A percentile compares a stretch with the other conserved stretches of the same genome.
phyloP scores from a whole-genome alignment of 2,888 invertebrate species.

The Eilema griseolum region DNA sequence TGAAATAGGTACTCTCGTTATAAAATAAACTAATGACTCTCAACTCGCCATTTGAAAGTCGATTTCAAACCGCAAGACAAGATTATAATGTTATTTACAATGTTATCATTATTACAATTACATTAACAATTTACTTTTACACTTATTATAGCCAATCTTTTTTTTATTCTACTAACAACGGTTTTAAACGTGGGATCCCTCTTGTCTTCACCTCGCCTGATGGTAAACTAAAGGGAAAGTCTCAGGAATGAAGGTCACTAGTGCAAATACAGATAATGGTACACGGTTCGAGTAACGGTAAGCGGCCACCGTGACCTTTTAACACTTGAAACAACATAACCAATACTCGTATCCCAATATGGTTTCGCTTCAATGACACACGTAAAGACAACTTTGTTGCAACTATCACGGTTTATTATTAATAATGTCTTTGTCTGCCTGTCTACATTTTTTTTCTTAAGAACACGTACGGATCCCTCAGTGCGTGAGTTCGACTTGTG shows the following conservation, averaged over 20 bases:
- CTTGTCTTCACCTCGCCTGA: too few relatives aligned
- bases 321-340: background rate
- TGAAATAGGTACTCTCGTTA: slow-evolving; percentile 21
- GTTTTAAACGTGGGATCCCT: too few relatives aligned
- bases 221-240: too few relatives aligned
- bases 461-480: background rate
- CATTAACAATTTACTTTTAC: background rate
- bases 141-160: background rate
- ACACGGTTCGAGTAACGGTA: background rate
- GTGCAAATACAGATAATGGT: background rate
- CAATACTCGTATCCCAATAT: background rate
- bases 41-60: slow-evolving; percentile 22
- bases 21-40: slow-evolving; percentile 21
- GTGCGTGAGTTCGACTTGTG: background rate
- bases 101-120: slow-evolving; percentile 14
- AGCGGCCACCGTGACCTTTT: background rate
- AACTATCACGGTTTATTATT: background rate
- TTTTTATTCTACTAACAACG: background rate
- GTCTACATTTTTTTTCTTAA: background rate
- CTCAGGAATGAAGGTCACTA: too few relatives aligned
- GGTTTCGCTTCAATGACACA: background rate
- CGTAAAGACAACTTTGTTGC: background rate
- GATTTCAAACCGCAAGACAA: slow-evolving; percentile 22
- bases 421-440: background rate
- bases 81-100: slow-evolving; percentile 14